Base-by-base conservation (phyloP, 2,888 invertebrate genomes). In the Xanthorhoe spadicearia region DNA sequence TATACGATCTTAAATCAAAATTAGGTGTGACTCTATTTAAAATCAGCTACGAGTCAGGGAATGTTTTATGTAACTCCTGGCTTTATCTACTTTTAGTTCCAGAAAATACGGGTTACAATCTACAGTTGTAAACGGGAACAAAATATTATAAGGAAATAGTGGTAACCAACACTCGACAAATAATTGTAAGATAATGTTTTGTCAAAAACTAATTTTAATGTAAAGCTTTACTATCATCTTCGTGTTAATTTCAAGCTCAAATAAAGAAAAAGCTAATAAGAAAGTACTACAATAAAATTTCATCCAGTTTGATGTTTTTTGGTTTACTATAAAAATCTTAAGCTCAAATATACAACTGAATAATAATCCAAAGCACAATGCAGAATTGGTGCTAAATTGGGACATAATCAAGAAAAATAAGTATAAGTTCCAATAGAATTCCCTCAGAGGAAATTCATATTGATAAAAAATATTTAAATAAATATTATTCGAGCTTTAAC, bases 391-490 rank as follows among this genome's bases (percentile, higher is more conserved):
- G 84, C 84, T 73, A 70, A 62, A 61, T 53, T 66, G 49, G 64
- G 64, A 67, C 66, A 61, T 70, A 69, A 69, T 73, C 67, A 73
- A 65, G 54, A 68, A 66, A 55, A 56, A 17, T 53, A 64, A 72
- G 58, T 77, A 79, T 78, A 73, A 77, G 77, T 78, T 82, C 83
- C 82, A 84, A 85, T 87, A 85, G 84, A 83, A 85, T 80, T 70
- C 61, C 28, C 57, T 64, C 50, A 61, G 62, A 58, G 55, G 51
- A 60, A 52, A 57, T 61, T 64, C 35, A 49, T 17, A 43, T 48
- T 48, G 48, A 48, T 17, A 48, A 32, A 58, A 57, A 57, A 55
- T 49, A 60, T 54, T 51, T 51, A 17, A 53, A 53, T 46, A 48
- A 56, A 58, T 48, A 69, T 68, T 71, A 62, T 67, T 68, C 59